phyloP scores from a whole-genome alignment of 2,888 invertebrate species.

The Xiphydria camelus region DNA sequence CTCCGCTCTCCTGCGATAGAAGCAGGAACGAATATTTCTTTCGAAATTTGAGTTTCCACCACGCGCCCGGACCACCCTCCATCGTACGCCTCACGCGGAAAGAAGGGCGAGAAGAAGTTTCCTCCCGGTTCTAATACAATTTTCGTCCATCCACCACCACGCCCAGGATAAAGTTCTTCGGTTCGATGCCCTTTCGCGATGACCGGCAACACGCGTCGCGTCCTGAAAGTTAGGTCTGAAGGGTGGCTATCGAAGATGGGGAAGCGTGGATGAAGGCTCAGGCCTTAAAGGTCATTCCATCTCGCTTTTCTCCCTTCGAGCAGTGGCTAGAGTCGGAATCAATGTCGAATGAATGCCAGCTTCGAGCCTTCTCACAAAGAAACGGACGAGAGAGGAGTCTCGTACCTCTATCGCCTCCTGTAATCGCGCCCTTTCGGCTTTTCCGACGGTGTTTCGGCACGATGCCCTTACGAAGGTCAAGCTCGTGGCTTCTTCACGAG shows the following conservation, averaged over 20 bases:
- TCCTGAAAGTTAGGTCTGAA: slow-evolving; percentile 5
- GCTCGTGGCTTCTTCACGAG: no score
- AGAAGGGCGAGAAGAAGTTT: background rate
- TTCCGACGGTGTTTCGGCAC: no score
- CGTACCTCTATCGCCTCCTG: slow-evolving; percentile 7
- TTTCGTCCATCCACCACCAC: background rate
- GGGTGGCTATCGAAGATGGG: slow-evolving; percentile 13
- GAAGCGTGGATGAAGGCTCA: slow-evolving; percentile 13
- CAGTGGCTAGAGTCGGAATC: slow-evolving; percentile 10
- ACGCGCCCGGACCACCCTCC: no score
- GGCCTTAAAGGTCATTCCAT: slow-evolving; percentile 15
- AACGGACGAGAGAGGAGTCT: slow-evolving; percentile 8
- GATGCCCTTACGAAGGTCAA: no score
- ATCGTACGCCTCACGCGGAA: background rate
- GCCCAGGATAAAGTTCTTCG: slow-evolving; percentile 6
- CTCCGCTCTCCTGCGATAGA: no score
- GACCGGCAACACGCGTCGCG: slow-evolving; percentile 2
- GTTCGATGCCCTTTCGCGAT: slow-evolving; percentile 7
- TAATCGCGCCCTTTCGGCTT: background rate
- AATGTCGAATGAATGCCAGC: slow-evolving; percentile 16
- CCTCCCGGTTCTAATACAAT: background rate
- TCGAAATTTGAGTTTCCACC: no score
- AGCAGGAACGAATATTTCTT: no score
- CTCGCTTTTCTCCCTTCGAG: slow-evolving; percentile 9
- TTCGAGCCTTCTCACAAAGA: slow-evolving; percentile 12